These are phyloP conservation scores for Corvus moneduloides DNA, from an alignment of 2,113 vertebrate genomes.

Conservation along the genomic window DNA sequence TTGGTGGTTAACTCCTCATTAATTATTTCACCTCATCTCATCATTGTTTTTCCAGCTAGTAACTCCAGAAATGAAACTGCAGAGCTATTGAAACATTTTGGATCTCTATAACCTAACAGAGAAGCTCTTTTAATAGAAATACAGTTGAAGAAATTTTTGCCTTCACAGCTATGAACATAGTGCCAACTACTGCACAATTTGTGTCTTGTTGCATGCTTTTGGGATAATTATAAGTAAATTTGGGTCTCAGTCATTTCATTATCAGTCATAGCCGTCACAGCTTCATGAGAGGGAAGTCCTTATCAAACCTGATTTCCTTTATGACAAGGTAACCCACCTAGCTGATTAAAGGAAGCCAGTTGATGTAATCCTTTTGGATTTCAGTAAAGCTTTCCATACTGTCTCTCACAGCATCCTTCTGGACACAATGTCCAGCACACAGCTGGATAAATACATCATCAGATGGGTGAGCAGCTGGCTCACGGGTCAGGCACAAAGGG, in stretches of 20 bases:
- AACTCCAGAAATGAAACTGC: background rate
- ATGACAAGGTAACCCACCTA: background rate
- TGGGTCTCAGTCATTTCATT: background rate
- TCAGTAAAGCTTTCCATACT: background rate
- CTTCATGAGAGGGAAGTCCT: background rate
- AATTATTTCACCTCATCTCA: background rate
- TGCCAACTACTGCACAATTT: background rate
- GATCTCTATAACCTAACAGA: background rate
- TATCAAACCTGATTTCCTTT: background rate
- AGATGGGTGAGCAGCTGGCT: background rate
- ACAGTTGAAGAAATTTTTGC: background rate
- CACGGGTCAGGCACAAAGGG: fast-evolving
- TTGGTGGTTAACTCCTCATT: background rate
- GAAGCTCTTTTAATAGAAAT: background rate
- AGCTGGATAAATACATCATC: background rate
- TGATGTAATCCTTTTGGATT: background rate
- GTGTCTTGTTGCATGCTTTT: background rate
- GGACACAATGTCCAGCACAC: background rate
- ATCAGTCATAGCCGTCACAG: background rate
- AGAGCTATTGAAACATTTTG: background rate
- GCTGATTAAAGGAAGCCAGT: background rate
- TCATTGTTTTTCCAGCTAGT: background rate
- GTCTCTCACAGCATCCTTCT: background rate
- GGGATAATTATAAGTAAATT: background rate
- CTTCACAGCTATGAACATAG: background rate